Base-by-base conservation (phyloP, 2,113 vertebrate genomes). In the Nothocercus nigrocapillus region DNA sequence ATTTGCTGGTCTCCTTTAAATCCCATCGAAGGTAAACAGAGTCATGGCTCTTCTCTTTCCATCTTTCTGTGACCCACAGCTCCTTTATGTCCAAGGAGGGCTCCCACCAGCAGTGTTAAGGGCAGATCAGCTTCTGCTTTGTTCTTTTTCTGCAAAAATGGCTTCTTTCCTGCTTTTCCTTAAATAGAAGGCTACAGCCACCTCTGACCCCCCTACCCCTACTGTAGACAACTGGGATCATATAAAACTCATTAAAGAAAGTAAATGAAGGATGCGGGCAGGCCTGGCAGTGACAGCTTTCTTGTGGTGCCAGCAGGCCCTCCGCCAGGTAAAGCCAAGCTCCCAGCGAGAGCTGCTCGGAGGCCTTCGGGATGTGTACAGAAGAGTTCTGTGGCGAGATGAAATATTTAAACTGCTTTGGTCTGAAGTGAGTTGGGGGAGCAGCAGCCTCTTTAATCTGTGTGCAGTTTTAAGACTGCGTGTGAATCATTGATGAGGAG, bases 401-500 rank as follows among this genome's bases (percentile, higher is more conserved):
- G 90, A 97, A 97, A 96, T 96, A 97, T 96, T 96, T 93, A 96
- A 94, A 82, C 86, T 1, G 36, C 92, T 96, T 92, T 94, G 81
- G 88, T 93, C 82, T 93, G 95, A 93, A 94, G 77, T 0, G 32
- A 94, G 78, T 82, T 93, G 86, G 94, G 94, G 89, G 78, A 96
- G 81, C 81, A 59, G 81, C 74, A 69, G 92, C 63, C 88, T 95
- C 92, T 97, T 96, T 97, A 96, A 96, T 97, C 94, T 94, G 81
- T 73, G 90, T 74, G 18, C 78, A 76, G 90, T 85, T 96, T 96
- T 93, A 94, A 95, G 95, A 84, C 85, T 76, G 69, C 2, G 1
- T 82, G 90, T 97, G 93, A 96, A 96, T 97, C 93, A 96, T 93
- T 97, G 94, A 96, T 96, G 95, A 96, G 92, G 86, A 95, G 86